These are phyloP conservation scores for Drosophila tsacasi DNA, from an alignment of 1,140 invertebrate genomes.

Conservation along the genomic window DNA sequence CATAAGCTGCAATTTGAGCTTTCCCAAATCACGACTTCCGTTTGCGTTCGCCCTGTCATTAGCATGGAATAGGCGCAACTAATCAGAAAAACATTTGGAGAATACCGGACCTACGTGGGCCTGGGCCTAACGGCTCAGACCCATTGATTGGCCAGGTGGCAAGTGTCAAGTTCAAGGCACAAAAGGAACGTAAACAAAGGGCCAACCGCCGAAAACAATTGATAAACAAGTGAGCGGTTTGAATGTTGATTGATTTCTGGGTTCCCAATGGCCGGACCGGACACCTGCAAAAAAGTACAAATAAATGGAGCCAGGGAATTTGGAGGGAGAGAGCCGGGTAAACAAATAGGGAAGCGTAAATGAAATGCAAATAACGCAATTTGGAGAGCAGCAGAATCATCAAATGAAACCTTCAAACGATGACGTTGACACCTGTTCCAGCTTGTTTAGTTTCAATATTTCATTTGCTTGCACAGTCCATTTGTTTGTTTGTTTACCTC, in stretches of 20 bases:
- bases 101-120: slow-evolving; percentile 34
- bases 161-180: slow-evolving; percentile 72
- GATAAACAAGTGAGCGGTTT: slow-evolving; percentile 58
- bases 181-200: slow-evolving; percentile 42
- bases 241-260: slow-evolving; percentile 71
- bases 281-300: slow-evolving; percentile 53
- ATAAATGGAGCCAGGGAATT: slow-evolving; percentile 10
- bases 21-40: slow-evolving; percentile 65
- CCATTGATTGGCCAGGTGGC: slow-evolving; percentile 34
- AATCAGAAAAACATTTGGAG: slow-evolving; percentile 53
- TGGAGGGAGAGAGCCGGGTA: slow-evolving; percentile 11
- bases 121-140: slow-evolving; percentile 13
- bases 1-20: slow-evolving; percentile 51
- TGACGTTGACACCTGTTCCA: slow-evolving; percentile 72
- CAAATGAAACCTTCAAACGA: slow-evolving; percentile 49
- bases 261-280: slow-evolving; percentile 52
- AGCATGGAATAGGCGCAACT: slow-evolving; percentile 55
- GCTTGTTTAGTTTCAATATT: slow-evolving; percentile 78
- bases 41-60: slow-evolving; percentile 49
- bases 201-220: slow-evolving; percentile 62
- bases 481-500: slow-evolving; percentile 61
- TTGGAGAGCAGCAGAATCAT: slow-evolving; percentile 27
- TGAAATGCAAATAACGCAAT: slow-evolving; percentile 50
- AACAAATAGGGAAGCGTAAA: slow-evolving; percentile 24
- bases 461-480: slow-evolving; percentile 77